A percentile compares a stretch with the other conserved stretches of the same genome.
Conservation (phyloP, 2,888 invertebrate genomes). For the Scaeva pyrastri region DNA sequence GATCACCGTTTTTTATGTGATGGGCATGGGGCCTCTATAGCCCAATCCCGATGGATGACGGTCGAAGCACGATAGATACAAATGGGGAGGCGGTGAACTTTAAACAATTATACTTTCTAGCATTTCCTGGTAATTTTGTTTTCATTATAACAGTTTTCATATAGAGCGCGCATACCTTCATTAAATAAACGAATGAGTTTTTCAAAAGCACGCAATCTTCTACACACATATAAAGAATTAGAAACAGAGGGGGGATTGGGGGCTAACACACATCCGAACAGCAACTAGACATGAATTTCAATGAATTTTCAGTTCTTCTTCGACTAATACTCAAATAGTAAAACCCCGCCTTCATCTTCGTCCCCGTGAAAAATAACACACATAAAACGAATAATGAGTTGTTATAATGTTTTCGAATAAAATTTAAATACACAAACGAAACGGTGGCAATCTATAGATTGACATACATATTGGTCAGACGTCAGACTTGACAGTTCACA, state of each 20-base stretch:
- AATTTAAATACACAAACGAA: constrained; percentile 30
- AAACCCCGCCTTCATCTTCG: background rate
- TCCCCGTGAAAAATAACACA: constrained; percentile 10
- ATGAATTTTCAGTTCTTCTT: constrained; percentile 48
- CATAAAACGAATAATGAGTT: constrained; percentile 12
- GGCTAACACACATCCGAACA: constrained; percentile 27
- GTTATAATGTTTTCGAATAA: constrained; percentile 11
- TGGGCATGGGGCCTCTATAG: background rate
- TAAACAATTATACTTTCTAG: constrained; percentile 48
- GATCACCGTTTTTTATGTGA: constrained; percentile 22
- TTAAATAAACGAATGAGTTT: constrained; percentile 18
- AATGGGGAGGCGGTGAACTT: constrained; percentile 20
- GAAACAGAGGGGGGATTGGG: background rate
- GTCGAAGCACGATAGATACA: too few species aligned
- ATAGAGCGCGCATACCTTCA: constrained; percentile 43
- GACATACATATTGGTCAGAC: constrained; percentile 55
- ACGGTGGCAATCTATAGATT: constrained; percentile 47
- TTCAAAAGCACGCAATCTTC: constrained; percentile 44
- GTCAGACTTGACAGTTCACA: background rate
- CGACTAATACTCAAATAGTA: background rate
- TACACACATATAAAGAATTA: background rate
- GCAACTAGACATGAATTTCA: constrained; percentile 62
- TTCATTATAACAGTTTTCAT: constrained; percentile 54
- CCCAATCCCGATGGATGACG: background rate
- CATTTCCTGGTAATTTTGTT: constrained; percentile 63